Base-by-base conservation (phyloP, 2,888 invertebrate genomes). In the Polyommatus iphigenia region DNA sequence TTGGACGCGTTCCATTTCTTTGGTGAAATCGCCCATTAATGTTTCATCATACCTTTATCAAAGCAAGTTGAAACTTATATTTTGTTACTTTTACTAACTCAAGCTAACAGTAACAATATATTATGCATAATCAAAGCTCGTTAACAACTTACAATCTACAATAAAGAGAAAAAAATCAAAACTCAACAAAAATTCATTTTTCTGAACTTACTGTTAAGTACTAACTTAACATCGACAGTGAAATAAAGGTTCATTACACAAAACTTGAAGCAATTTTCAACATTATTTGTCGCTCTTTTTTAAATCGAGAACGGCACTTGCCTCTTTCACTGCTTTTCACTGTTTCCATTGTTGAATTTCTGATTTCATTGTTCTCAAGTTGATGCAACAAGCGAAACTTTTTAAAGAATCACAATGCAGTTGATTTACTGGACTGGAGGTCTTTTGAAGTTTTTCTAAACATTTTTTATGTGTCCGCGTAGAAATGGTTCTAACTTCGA, bases 261-360 rank as follows among this genome's bases (percentile, higher is more conserved):
- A 24, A 62, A 62, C 24, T 29, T 67, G 4, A 67, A 67, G 29
- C 29, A 67, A 67, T 67, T 67, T 67, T 67, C 18, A 29, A 67
- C 67, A 29, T 67, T 67, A 32, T 67, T 67, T 67, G 29, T 67
- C 29, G 29, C 29, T 67, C 67, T 67, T 67, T 32, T 67, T 67
- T 13, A 67, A 67, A 67, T 67, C 29, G 32, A 32, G 29, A 15
- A 67, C 67, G 67, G 29, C 67, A 67, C 67, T 67, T 6, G 67
- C 67, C 29, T 29, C 67, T 13, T 29, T 67, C 67, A 32, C 32
- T 32, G 67, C 29, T 15, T 29, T 32, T 67, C 29, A 29, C 15
- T 29, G 67, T 32, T 62, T 67, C 67, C 67, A 67, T 67, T 32
- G 67, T 67, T 67, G 67, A 67, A 67, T 32, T 67, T 67, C 67